Percentiles rank a stretch among this genome's conserved stretches.
phyloP scores from a whole-genome alignment of 2,113 vertebrate species.

The Oncorhynchus masou region DNA sequence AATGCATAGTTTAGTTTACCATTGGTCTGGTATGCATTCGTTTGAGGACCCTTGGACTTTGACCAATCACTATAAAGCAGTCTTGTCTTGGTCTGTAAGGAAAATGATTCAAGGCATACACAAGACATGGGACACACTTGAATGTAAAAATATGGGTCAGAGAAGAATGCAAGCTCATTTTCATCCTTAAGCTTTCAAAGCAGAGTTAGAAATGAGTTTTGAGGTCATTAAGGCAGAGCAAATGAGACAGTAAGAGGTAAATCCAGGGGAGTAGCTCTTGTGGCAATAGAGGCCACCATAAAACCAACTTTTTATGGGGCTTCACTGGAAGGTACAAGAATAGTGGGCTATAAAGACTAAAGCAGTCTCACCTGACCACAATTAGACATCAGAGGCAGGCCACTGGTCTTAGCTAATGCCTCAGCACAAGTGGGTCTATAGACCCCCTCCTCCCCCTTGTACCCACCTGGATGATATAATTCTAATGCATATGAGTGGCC shows the following conservation, averaged over 20 bases:
- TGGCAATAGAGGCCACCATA: constrained; percentile 25
- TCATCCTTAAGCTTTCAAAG: constrained; percentile 29
- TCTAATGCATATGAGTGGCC: neutral
- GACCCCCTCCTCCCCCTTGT: neutral
- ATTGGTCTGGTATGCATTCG: constrained; percentile 48
- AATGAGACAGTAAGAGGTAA: constrained; percentile 24
- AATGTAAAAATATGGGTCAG: constrained; percentile 17
- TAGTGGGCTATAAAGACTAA: constrained; percentile 34
- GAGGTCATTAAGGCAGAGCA: constrained; percentile 23
- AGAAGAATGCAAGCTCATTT: constrained; percentile 31
- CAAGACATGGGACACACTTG: neutral
- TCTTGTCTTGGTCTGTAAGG: constrained; percentile 10
- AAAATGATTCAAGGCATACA: constrained; percentile 11
- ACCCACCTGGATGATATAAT: neutral
- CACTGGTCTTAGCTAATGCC: neutral
- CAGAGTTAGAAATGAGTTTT: constrained; percentile 31
- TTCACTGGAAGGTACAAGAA: constrained; percentile 27
- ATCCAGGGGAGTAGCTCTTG: constrained; percentile 33
- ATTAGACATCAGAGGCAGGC: constrained; percentile 17
- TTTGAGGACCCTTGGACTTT: constrained; percentile 53
- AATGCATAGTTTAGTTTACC: constrained; percentile 36
- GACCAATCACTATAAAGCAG: constrained; percentile 40
- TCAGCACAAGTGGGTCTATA: constrained; percentile 1
- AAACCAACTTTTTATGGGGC: constrained; percentile 34
- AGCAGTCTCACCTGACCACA: constrained; percentile 11